A percentile compares a stretch with the other conserved stretches of the same genome.
Evolutionary conservation across 2,113 vertebrate species (phyloP).

Genomic region (Elgaria multicarinata): DNA sequence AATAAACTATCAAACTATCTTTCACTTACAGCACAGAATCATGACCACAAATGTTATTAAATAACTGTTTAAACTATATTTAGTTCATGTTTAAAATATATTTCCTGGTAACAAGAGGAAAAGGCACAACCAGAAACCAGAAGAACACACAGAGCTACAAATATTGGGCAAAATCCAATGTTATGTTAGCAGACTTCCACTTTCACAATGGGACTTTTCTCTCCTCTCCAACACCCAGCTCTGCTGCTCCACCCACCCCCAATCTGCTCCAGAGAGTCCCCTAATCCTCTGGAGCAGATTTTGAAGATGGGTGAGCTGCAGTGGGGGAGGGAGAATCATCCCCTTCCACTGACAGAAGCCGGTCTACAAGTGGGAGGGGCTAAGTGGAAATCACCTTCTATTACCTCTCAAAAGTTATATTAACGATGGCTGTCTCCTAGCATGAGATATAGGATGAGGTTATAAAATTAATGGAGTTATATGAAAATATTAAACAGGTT

Average conservation of each 20-base stretch:
- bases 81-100: conserved; percentile 32
- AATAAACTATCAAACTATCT: neutral
- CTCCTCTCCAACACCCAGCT: too few species aligned
- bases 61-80: accelerated
- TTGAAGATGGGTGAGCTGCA: neutral
- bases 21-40: neutral
- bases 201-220: too few species aligned
- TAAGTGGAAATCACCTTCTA: neutral
- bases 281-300: neutral
- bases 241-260: too few species aligned
- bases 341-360: too few species aligned
- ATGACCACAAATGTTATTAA: neutral
- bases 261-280: too few species aligned
- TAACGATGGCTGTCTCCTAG: neutral
- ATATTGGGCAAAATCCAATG: neutral
- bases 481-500: neutral
- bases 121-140: neutral
- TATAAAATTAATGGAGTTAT: conserved; percentile 19
- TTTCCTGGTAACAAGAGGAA: neutral
- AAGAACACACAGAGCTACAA: neutral
- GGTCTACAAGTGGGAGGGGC: neutral
- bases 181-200: too few species aligned
- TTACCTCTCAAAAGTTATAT: neutral
- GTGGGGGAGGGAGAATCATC: neutral
- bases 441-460: neutral